Evolutionary conservation across 2,797 vertebrate genomes (phyloP).

Genomic region (Serranus cabrilla): DNA sequence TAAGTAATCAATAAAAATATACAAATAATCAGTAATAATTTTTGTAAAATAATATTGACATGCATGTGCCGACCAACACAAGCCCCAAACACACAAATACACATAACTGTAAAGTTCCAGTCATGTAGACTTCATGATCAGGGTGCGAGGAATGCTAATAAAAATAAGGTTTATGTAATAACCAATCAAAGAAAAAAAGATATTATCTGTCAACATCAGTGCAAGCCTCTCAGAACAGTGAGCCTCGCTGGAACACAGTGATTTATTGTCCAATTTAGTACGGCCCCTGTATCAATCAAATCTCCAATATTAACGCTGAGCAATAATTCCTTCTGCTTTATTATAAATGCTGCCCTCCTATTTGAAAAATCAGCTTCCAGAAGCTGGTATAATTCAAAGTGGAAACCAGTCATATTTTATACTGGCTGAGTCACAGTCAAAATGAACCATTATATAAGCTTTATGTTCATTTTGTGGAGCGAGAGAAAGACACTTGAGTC

Average conservation of each 20-base stretch:
- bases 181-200: conserved; percentile 74
- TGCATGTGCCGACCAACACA: too few species aligned
- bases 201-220: conserved; percentile 79
- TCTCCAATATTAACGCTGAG: conserved; percentile 80
- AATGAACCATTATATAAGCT: conserved; percentile 75
- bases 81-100: too few species aligned
- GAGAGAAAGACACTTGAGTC: conserved; percentile 38
- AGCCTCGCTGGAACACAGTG: conserved; percentile 69
- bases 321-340: conserved; percentile 82
- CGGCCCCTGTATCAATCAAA: conserved; percentile 81
- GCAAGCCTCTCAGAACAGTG: conserved; percentile 59
- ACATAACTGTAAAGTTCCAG: conserved; percentile 22
- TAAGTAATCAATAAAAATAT: too few species aligned
- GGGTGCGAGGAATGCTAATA: conserved; percentile 68
- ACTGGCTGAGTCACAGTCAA: conserved; percentile 70
- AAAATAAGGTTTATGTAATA: conserved; percentile 77
- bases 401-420: conserved; percentile 79
- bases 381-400: conserved; percentile 70
- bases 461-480: conserved; percentile 42
- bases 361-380: conserved; percentile 78
- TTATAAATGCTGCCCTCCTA: conserved; percentile 73
- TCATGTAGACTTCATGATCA: conserved; percentile 42
- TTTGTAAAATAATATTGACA: too few species aligned
- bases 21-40: too few species aligned
- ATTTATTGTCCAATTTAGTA: conserved; percentile 81